Conservation (phyloP, 2,113 vertebrate species). For the Paradisaea rubra region DNA sequence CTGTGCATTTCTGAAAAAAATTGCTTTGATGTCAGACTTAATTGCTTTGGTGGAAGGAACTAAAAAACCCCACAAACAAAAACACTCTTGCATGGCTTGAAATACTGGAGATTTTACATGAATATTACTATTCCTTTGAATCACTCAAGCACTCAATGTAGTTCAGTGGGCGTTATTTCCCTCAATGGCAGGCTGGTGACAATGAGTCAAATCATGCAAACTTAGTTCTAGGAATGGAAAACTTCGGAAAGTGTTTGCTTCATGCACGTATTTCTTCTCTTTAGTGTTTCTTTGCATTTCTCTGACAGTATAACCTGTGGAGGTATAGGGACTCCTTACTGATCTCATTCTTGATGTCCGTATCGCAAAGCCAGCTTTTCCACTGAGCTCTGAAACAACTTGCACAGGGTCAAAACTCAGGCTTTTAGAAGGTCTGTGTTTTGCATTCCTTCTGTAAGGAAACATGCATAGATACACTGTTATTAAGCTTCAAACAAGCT, state of each 20-base stretch:
- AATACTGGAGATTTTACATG: background rate
- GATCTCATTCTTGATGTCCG: background rate
- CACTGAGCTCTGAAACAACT: background rate
- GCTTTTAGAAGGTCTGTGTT: background rate
- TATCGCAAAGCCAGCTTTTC: accelerated
- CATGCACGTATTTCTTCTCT: background rate
- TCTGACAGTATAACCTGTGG: background rate
- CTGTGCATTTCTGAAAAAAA: background rate
- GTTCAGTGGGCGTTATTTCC: background rate
- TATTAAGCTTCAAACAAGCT: background rate
- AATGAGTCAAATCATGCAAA: background rate
- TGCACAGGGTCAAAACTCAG: background rate
- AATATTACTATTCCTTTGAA: background rate
- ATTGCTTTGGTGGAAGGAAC: background rate
- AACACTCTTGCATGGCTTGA: background rate
- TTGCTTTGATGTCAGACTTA: background rate
- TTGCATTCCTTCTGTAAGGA: background rate
- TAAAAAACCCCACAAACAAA: accelerated
- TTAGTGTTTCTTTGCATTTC: background rate
- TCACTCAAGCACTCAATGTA: background rate
- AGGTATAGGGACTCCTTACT: background rate
- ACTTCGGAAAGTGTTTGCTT: background rate
- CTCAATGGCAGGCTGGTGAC: background rate
- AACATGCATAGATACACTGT: background rate
- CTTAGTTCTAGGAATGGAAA: background rate